phyloP scores from a whole-genome alignment of 2,888 invertebrate genomes.

The Metalampra italica region DNA sequence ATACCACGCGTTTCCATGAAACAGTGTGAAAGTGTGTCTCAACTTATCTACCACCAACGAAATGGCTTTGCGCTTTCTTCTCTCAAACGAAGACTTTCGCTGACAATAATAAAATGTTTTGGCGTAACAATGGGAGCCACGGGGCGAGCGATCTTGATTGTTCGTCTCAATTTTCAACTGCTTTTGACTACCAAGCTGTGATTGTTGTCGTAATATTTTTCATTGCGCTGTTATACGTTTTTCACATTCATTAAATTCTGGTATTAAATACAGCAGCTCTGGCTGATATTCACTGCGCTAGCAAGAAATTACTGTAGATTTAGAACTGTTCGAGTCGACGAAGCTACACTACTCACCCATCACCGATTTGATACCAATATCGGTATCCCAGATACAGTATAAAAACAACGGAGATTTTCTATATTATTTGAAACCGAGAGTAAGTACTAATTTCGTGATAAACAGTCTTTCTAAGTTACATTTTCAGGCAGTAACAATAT shows the following conservation, averaged over 20 bases:
- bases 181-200: constrained; percentile 10
- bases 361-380: too few relatives aligned
- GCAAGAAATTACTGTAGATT: background rate
- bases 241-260: constrained; percentile 6
- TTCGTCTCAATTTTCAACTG: constrained; percentile 48
- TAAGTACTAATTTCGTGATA: too few relatives aligned
- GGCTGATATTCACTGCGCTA: background rate
- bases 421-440: too few relatives aligned
- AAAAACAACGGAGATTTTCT: too few relatives aligned
- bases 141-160: constrained; percentile 46
- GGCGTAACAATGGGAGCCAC: constrained; percentile 43
- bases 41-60: constrained; percentile 39
- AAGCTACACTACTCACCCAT: background rate
- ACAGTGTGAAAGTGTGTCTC: constrained; percentile 5
- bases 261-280: background rate
- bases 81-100: constrained; percentile 49
- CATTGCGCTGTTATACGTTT: constrained; percentile 6
- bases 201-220: constrained; percentile 9
- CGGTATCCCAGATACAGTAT: too few relatives aligned
- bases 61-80: constrained; percentile 56
- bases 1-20: too few relatives aligned
- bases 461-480: too few relatives aligned
- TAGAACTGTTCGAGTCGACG: background rate
- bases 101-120: constrained; percentile 53
- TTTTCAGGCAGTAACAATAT: too few relatives aligned